Evolutionary conservation across 2,797 vertebrate species (phyloP).

Genomic region (Malacoraja senta): DNA sequence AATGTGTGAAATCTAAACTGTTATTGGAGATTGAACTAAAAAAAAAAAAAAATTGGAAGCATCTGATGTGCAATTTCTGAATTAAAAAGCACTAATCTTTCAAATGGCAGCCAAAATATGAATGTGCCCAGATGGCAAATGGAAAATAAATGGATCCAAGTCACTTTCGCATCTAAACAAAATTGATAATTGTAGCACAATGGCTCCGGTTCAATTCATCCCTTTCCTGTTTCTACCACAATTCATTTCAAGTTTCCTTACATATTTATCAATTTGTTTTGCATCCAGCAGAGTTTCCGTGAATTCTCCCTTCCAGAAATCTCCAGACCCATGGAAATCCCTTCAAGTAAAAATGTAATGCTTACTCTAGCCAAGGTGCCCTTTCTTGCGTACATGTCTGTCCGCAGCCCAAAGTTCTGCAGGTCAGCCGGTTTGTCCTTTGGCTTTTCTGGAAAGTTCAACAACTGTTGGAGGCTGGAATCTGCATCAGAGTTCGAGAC

Average conservation of each 20-base stretch:
- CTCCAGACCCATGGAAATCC: too few species aligned
- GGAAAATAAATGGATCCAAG: neutral
- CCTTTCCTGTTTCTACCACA: neutral
- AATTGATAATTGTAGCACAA: neutral
- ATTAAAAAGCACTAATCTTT: neutral
- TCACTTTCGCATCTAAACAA: too few species aligned
- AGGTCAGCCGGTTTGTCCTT: conserved; percentile 87
- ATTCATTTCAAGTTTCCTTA: neutral
- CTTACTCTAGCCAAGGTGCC: conserved; percentile 68
- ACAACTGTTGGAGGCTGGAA: conserved; percentile 84
- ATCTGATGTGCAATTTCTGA: neutral
- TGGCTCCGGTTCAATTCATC: neutral
- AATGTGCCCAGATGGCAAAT: neutral
- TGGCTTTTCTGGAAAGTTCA: conserved; percentile 81
- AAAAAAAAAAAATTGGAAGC: neutral
- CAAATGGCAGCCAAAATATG: neutral
- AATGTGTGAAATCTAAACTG: neutral
- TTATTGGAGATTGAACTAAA: neutral
- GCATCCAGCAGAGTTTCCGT: too few species aligned
- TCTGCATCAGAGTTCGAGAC: conserved; percentile 51
- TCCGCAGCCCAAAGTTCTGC: conserved; percentile 88
- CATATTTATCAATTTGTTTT: neutral
- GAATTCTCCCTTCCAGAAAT: neutral
- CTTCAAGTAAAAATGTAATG: neutral
- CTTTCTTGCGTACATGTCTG: conserved; percentile 88